Percentiles rank a stretch among this genome's conserved stretches.
phyloP scores from a whole-genome alignment of 1,140 invertebrate genomes.

The Drosophila funebris region DNA sequence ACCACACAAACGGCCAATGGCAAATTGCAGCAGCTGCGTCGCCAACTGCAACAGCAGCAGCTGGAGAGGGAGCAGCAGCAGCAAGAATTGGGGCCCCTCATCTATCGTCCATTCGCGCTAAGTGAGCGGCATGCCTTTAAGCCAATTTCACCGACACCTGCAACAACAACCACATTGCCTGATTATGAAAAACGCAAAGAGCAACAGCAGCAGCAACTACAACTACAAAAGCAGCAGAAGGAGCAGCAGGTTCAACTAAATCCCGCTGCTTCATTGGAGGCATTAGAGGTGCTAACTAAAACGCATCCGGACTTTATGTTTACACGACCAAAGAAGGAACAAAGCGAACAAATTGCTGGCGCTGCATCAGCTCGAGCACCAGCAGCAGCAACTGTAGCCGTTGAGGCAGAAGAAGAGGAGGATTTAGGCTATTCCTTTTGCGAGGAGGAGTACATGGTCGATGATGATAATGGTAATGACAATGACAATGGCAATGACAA shows the following conservation, averaged over 20 bases:
- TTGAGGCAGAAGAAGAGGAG: constrained; percentile 62
- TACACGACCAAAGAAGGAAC: constrained; percentile 35
- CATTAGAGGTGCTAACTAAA: constrained; percentile 72
- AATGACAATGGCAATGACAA: constrained; percentile 9
- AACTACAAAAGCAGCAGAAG: background rate
- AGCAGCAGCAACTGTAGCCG: constrained; percentile 16
- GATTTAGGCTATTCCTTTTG: constrained; percentile 75
- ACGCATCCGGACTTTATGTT: constrained; percentile 69
- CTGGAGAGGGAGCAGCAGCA: constrained; percentile 40
- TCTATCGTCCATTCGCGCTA: constrained; percentile 57
- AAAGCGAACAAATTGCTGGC: constrained; percentile 20
- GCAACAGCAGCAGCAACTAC: constrained; percentile 3
- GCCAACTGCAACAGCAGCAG: constrained; percentile 54
- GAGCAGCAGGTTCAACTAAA: constrained; percentile 39
- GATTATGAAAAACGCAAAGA: too few species aligned
- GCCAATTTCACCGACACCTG: constrained; percentile 70
- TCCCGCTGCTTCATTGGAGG: constrained; percentile 74
- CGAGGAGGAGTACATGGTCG: constrained; percentile 63
- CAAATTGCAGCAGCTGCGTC: constrained; percentile 65
- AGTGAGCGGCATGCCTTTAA: constrained; percentile 76
- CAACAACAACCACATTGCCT: constrained; percentile 16
- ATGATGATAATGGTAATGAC: constrained; percentile 19
- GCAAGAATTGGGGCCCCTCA: constrained; percentile 42
- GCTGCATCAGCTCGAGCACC: background rate
- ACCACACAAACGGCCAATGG: constrained; percentile 84